phyloP scores from a whole-genome alignment of 2,797 vertebrate species.

The Hemitrygon akajei region DNA sequence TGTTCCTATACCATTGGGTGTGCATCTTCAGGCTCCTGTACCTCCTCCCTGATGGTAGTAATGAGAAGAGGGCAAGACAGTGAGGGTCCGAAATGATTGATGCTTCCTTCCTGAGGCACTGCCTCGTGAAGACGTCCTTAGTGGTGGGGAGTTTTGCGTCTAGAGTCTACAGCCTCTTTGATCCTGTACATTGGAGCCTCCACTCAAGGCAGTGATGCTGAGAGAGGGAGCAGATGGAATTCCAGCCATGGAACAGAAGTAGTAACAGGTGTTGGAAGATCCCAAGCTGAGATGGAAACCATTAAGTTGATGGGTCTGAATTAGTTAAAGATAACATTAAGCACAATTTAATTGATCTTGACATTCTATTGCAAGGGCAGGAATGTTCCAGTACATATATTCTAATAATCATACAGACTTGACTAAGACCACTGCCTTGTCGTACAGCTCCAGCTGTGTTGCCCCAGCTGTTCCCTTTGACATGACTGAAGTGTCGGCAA shows the following conservation, averaged over 20 bases:
- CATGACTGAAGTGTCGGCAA: constrained; percentile 33
- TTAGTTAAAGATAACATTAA: neutral
- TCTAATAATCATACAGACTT: neutral
- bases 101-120: too few relatives aligned
- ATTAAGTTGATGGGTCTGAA: neutral
- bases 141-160: too few relatives aligned
- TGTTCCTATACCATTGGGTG: too few relatives aligned
- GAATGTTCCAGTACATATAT: neutral
- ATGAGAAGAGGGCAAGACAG: too few relatives aligned
- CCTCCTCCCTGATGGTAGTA: too few relatives aligned
- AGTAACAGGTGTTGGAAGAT: neutral
- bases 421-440: neutral
- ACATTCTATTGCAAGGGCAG: neutral
- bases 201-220: too few relatives aligned
- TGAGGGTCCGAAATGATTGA: too few relatives aligned
- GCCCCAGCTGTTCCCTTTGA: constrained; percentile 30
- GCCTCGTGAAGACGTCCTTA: too few relatives aligned
- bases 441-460: neutral
- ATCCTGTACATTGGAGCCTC: too few relatives aligned
- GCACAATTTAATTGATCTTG: neutral
- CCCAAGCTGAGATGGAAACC: neutral
- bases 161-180: too few relatives aligned
- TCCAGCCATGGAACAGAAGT: neutral
- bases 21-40: too few relatives aligned
- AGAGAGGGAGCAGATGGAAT: neutral